Conservation (phyloP, 92 coral and sea anemone genomes). For the Epizoanthus scotinus region DNA sequence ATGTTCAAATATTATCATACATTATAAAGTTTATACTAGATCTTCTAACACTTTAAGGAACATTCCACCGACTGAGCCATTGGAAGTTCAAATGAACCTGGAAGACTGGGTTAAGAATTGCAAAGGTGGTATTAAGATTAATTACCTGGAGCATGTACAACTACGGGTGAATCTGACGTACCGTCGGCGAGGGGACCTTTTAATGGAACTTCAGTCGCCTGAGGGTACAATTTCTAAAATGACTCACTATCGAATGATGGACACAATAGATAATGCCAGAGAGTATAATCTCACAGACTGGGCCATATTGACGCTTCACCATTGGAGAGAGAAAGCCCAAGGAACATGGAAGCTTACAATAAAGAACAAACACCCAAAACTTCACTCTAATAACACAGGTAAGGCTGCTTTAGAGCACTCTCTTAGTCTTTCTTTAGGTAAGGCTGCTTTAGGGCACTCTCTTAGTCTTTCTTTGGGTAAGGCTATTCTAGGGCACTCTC, state of each 20-base stretch:
- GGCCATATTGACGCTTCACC: conserved; percentile 46
- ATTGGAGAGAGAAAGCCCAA: conserved; percentile 52
- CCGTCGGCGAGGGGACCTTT: conserved; percentile 44
- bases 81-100: not conserved
- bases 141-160: conserved; percentile 55
- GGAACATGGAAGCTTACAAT: conserved; percentile 43
- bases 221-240: conserved; percentile 44
- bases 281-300: conserved; percentile 53
- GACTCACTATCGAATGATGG: conserved; percentile 37
- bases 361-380: conserved; percentile 12
- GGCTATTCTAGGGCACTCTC: no score
- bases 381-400: not conserved
- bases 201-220: conserved; percentile 42
- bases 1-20: no score
- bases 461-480: no score
- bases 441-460: no score
- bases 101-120: not conserved
- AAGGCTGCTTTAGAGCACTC: no score
- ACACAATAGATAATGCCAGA: conserved; percentile 11
- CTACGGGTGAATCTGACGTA: conserved; percentile 42
- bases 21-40: no score
- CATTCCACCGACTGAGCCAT: not conserved
- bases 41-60: not conserved
- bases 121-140: conserved; percentile 1
- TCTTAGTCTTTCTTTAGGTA: no score